Evolutionary conservation across 2,797 vertebrate species (phyloP).

Genomic region (Xerus rutilus): DNA sequence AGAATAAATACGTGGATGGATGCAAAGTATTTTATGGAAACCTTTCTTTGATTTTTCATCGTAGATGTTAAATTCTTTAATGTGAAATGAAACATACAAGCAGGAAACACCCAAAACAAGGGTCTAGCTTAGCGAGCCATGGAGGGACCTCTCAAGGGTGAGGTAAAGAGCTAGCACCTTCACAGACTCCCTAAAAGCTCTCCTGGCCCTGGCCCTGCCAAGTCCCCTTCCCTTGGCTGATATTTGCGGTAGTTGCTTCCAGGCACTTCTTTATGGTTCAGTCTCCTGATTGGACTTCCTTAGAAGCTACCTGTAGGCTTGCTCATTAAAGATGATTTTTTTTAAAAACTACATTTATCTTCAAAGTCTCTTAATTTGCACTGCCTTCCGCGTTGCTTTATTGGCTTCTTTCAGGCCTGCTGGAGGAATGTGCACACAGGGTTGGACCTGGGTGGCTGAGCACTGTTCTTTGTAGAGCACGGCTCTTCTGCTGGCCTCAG

Average conservation of each 20-base stretch:
- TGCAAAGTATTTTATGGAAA: not conserved
- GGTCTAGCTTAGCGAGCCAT: not conserved
- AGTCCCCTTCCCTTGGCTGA: rapidly evolving
- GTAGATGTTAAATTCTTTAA: not conserved
- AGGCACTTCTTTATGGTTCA: not conserved
- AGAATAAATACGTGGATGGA: not conserved
- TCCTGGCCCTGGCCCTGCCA: too few species aligned
- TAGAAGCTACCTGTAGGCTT: not conserved
- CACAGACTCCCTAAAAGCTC: too few species aligned
- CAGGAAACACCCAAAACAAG: not conserved
- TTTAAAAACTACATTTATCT: not conserved
- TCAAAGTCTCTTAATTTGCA: not conserved
- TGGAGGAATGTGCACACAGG: not conserved
- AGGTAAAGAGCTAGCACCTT: rapidly evolving
- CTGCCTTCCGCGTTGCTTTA: not conserved
- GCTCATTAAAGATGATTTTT: not conserved
- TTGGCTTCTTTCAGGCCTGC: not conserved
- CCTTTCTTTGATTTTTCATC: not conserved
- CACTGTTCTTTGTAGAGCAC: too few species aligned
- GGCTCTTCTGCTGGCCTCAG: not conserved
- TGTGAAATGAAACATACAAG: not conserved
- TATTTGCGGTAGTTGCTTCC: not conserved
- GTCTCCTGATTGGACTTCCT: not conserved
- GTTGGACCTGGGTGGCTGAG: not conserved
- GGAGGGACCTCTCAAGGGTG: rapidly evolving